Percentiles rank a stretch among this genome's conserved stretches.
These are phyloP conservation scores for Dicyrtoma fusca DNA, from an alignment of 2,888 invertebrate genomes.

Conservation along the genomic window DNA sequence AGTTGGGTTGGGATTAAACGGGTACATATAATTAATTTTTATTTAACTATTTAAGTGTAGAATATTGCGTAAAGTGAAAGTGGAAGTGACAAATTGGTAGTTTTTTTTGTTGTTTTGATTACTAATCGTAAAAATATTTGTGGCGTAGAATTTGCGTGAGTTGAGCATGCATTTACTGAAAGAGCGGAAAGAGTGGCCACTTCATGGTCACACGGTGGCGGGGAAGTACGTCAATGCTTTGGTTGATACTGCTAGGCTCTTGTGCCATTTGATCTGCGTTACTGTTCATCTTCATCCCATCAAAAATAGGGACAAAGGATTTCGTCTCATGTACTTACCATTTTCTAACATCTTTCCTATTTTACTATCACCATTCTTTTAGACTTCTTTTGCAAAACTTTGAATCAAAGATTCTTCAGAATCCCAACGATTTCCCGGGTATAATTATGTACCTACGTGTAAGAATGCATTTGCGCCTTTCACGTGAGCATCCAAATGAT, in stretches of 20 bases:
- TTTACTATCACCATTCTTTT: constrained; percentile 16
- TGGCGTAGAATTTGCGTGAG: constrained; percentile 75
- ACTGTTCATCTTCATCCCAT: constrained; percentile 71
- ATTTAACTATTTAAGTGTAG: too few relatives aligned
- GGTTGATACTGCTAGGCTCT: constrained; percentile 74
- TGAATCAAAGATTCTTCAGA: neutral
- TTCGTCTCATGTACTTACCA: constrained; percentile 72
- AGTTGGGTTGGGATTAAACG: too few relatives aligned
- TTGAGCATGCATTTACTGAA: constrained; percentile 80
- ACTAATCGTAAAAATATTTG: constrained; percentile 12
- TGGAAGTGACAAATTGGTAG: too few relatives aligned
- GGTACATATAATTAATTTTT: too few relatives aligned
- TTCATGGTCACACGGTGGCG: constrained; percentile 77
- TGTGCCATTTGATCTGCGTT: constrained; percentile 75
- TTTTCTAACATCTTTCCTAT: constrained; percentile 12
- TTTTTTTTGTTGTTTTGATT: neutral
- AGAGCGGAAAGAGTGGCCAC: constrained; percentile 64
- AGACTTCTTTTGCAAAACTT: neutral
- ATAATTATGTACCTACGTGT: too few relatives aligned
- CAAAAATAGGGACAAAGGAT: constrained; percentile 74
- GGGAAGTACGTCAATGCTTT: constrained; percentile 81
- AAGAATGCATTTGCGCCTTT: too few relatives aligned
- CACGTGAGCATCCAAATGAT: too few relatives aligned
- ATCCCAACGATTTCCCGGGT: too few relatives aligned
- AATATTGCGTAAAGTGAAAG: too few relatives aligned